Percentiles rank a stretch among this genome's conserved stretches.
phyloP scores from a whole-genome alignment of 2,113 vertebrate genomes.

The Turdus rufiventris region DNA sequence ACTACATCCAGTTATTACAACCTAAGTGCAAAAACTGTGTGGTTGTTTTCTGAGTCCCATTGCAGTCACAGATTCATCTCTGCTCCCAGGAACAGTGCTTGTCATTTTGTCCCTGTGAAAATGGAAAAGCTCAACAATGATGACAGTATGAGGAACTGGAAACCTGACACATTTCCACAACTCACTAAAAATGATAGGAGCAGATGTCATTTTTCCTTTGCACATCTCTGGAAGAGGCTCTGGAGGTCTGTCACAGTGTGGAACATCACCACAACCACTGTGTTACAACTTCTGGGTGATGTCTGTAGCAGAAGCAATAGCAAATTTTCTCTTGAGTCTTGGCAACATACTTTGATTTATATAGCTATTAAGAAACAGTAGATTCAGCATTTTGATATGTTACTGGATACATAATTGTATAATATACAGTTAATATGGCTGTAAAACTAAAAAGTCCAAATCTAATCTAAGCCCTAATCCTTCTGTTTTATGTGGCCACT shows the following conservation, averaged over 20 bases:
- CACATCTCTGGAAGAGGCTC: not conserved
- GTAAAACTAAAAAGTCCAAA: not conserved
- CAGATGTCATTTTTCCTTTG: constrained; percentile 13
- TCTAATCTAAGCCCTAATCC: not conserved
- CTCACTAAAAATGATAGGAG: constrained; percentile 11
- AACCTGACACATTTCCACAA: constrained; percentile 16
- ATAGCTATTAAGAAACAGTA: not conserved
- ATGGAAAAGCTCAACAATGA: not conserved
- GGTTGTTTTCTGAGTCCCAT: not conserved
- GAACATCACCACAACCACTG: not conserved
- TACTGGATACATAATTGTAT: not conserved
- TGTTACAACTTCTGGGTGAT: not conserved
- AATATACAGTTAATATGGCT: not conserved
- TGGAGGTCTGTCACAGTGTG: constrained; percentile 7
- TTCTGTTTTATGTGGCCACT: constrained; percentile 17
- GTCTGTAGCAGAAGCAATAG: not conserved
- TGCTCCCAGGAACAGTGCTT: not conserved
- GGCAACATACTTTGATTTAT: not conserved
- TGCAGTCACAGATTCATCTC: not conserved
- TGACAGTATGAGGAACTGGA: not conserved
- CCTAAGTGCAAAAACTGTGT: not conserved
- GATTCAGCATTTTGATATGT: not conserved
- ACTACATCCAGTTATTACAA: not conserved
- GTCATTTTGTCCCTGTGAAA: constrained; percentile 23
- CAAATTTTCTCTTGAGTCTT: not conserved